Base-by-base conservation (phyloP, 35 echinoderm and acorn worm species). In the Patiria miniata region DNA sequence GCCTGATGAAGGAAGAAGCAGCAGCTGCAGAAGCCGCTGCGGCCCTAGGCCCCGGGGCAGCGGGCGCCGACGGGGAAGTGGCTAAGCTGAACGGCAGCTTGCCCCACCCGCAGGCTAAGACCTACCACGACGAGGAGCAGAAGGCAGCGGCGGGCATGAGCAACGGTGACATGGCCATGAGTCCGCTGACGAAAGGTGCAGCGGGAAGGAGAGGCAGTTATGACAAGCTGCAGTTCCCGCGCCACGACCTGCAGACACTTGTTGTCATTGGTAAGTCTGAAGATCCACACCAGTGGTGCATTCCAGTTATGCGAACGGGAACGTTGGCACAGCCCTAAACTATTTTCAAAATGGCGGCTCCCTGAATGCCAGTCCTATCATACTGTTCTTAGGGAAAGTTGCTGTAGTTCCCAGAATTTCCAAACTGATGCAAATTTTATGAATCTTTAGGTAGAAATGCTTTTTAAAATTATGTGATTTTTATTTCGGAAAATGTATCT, bases 141-240 rank as follows among this genome's bases (percentile, higher is more conserved):
- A 3, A 89, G 80, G 34, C n/a, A n/a, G 61, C 54, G 28, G 86
- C 77, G 18, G 79, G 29, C 0, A 73, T 73, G 65, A 73, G 65
- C 26, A 73, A 88, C 6, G 91, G 91, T 0, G 85, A 87, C 60
- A 77, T 88, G 52, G 91, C 80, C 8, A 83, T 88, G 79, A 68
- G 61, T 34, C 69, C 85, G 9, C 60, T 68, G n/a, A 56, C 68
- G 2, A 86, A 86, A 21, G 77, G 80, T 33, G 86, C 90, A 40
- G 88, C 78, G 1, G 61, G 85, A 51, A 83, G 83, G 73, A 17
- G 86, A 61, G 79, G 83, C 53, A 97, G 91, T 57, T 97, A 97
- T 88, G 95, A 97, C 85, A 97, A 93, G 51, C 85, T 97, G 39
- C 95, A 93, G 84, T 97, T 97, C 81, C 95, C 95, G 57, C 87